Evolutionary conservation across 2,888 invertebrate species (phyloP), one percentile per base, ranked within the genome.

Genomic region (Melipona beecheii): DNA sequence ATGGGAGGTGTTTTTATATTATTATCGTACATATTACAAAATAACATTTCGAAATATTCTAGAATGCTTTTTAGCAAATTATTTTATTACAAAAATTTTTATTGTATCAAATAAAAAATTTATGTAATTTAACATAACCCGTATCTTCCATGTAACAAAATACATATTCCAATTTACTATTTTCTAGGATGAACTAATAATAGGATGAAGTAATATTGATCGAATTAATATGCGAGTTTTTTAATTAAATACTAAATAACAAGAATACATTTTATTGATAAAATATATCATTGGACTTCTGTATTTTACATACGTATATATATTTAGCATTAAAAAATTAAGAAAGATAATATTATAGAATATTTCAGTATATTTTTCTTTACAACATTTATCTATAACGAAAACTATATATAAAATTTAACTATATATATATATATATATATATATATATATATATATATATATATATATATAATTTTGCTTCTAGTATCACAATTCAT

Each of bases 51-150:
- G 21, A 74, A 75, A 74, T 66, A 73, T 50, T 71, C 15, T 71
- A 52, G 15, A 24, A 66, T 70, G 54, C 75, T 78, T 86, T 54
- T 36, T 68, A 71, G 54, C 60, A 83, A 81, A 74, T 80, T 69
- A 36, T 83, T 83, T 85, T 85, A 76, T 81, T 83, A 64, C 15
- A 56, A 72, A 49, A 75, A 83, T 79, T 81, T 75, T 54, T 78
- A 66, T 75, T 52, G 54, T 72, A 69, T 73, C 36, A 24, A 88
- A 87, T 84, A 85, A 81, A 83, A 72, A 56, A 4, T n/a, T 75
- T 6, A 73, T 77, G 27, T 36, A 65, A 54, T 84, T 68, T 66
- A 75, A 15, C 4, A 21, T 27, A 43, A 19, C 43, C 27, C 27
- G 15, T 62, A 31, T 76, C 19, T 64, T 64, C 3, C 43, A 31